Conservation (phyloP, 2,797 vertebrate genomes). For the Acanthopagrus latus region DNA sequence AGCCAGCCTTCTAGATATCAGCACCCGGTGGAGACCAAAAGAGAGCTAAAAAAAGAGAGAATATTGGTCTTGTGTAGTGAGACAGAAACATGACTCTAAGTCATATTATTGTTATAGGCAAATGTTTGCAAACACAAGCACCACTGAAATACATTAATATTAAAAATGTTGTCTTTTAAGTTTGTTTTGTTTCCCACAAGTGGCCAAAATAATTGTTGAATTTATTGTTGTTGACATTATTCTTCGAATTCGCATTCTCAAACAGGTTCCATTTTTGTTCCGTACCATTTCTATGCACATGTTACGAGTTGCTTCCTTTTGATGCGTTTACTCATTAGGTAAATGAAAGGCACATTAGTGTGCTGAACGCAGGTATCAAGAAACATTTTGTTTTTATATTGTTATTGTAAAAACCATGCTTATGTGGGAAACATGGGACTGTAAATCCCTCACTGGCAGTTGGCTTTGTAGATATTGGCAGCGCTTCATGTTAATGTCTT, state of each 20-base stretch:
- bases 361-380: neutral
- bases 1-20: too few relatives aligned
- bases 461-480: constrained; percentile 6
- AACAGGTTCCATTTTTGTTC: neutral
- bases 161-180: too few relatives aligned
- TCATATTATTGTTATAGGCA: too few relatives aligned
- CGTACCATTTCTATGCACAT: neutral
- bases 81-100: too few relatives aligned
- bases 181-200: too few relatives aligned
- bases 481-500: constrained; percentile 16
- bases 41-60: too few relatives aligned
- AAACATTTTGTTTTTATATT: neutral
- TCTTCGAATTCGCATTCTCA: neutral
- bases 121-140: too few relatives aligned
- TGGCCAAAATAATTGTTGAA: too few relatives aligned
- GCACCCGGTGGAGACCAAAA: too few relatives aligned
- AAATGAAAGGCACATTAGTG: neutral
- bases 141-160: neutral
- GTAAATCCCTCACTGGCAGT: constrained; percentile 19
- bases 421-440: neutral
- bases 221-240: neutral
- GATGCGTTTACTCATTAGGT: neutral
- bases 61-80: too few relatives aligned
- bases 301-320: neutral
- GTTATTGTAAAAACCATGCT: neutral